Percentiles rank a stretch among this genome's conserved stretches.
Conservation (phyloP, 1,140 invertebrate genomes). For the Sminthurides bifidus region DNA sequence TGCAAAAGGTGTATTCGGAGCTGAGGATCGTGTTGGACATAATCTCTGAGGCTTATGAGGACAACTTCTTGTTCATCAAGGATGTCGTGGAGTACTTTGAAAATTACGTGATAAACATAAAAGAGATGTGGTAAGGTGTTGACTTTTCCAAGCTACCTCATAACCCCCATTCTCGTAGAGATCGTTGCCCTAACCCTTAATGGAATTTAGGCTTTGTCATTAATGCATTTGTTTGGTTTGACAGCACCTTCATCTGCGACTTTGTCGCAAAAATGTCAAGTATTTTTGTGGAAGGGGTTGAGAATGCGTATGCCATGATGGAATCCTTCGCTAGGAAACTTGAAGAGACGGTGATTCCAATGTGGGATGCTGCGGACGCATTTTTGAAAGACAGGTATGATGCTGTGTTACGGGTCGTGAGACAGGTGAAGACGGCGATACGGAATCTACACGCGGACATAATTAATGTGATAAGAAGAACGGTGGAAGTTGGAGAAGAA, state of each 20-base stretch:
- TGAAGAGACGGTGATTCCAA: constrained; percentile 28
- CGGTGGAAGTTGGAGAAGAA: constrained; percentile 24
- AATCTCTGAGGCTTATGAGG: constrained; percentile 21
- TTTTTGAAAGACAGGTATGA: constrained; percentile 17
- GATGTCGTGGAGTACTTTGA: constrained; percentile 4
- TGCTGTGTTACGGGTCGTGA: not conserved
- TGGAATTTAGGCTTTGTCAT: not conserved
- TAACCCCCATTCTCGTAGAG: not conserved
- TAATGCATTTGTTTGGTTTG: not conserved
- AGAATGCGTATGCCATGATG: not conserved
- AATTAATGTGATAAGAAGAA: constrained; percentile 19
- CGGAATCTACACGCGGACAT: no score
- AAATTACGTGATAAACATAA: not conserved
- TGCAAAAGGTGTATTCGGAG: constrained; percentile 2
- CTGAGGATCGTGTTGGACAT: not conserved
- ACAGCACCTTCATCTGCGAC: not conserved
- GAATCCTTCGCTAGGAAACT: constrained; percentile 21
- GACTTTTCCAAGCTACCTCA: not conserved
- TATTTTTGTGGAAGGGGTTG: not conserved
- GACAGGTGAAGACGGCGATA: constrained; percentile 13
- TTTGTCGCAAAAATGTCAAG: not conserved
- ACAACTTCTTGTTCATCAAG: constrained; percentile 20
- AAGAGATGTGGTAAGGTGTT: not conserved
- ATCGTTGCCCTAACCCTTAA: not conserved
- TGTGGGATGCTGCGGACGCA: constrained; percentile 27